These are phyloP conservation scores for Tiliacea aurago DNA, from an alignment of 2,888 invertebrate species.

Conservation along the genomic window DNA sequence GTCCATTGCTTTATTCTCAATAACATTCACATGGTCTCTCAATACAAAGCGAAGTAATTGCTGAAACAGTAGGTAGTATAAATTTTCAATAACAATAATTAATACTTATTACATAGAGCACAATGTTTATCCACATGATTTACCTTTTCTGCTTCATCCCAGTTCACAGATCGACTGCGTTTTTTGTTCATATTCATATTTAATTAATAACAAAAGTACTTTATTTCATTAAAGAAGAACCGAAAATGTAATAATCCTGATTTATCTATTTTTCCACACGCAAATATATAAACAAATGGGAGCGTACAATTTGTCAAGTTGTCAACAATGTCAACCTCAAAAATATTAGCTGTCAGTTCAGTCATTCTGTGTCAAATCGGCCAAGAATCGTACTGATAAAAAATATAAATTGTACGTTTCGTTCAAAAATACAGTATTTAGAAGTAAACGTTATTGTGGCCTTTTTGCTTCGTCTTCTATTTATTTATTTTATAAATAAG, in stretches of 20 bases:
- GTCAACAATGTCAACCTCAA: background rate
- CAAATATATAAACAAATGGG: slow-evolving; percentile 2
- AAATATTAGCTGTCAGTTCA: background rate
- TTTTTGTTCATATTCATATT: slow-evolving; percentile 9
- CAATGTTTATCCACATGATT: background rate
- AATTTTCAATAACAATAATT: background rate
- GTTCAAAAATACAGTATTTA: too few relatives aligned
- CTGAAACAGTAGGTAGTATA: background rate
- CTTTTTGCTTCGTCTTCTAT: too few relatives aligned
- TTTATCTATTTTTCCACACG: background rate
- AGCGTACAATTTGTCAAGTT: background rate
- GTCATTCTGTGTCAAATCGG: too few relatives aligned
- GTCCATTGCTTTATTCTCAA: slow-evolving; percentile 16
- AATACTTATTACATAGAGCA: background rate
- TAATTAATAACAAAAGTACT: background rate
- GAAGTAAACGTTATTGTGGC: too few relatives aligned
- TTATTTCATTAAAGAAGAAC: background rate
- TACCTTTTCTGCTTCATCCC: slow-evolving; percentile 15
- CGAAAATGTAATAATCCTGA: background rate
- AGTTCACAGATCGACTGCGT: slow-evolving; percentile 8
- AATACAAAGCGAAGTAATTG: slow-evolving; percentile 8
- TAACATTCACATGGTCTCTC: slow-evolving; percentile 11
- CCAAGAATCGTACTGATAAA: too few relatives aligned
- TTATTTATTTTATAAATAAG: too few relatives aligned
- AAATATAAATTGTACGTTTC: too few relatives aligned